Evolutionary conservation across 2,113 vertebrate genomes (phyloP).

Genomic region (Apteryx mantelli): DNA sequence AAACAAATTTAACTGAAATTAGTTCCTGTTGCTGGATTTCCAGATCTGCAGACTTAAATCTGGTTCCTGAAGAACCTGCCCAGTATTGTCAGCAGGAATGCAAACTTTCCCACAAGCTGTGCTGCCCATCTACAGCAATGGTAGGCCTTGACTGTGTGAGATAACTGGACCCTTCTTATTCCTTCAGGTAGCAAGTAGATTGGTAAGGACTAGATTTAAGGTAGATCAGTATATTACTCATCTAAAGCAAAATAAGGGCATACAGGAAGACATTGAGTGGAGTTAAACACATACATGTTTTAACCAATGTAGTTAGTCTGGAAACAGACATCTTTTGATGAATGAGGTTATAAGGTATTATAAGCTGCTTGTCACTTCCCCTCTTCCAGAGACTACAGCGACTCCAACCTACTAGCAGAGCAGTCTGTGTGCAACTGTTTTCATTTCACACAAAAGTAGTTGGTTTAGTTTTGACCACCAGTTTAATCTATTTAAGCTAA

Average conservation of each 20-base stretch:
- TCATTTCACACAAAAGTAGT: background rate
- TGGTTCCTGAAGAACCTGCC: background rate
- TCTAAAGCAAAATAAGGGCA: background rate
- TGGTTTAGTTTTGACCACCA: background rate
- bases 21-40: background rate
- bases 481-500: background rate
- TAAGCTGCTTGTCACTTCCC: background rate
- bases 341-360: background rate
- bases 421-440: background rate
- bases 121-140: background rate
- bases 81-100: background rate
- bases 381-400: slow-evolving; percentile 1
- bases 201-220: background rate
- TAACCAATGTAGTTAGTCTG: background rate
- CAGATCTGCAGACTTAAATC: background rate
- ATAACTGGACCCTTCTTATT: background rate
- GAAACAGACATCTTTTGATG: background rate
- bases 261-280: background rate
- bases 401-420: background rate
- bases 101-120: background rate
- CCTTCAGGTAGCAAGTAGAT: background rate
- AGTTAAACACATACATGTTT: background rate
- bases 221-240: background rate
- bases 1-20: background rate
- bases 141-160: background rate